phyloP scores from a whole-genome alignment of 2,113 vertebrate species.

The Oostethus manadensis region DNA sequence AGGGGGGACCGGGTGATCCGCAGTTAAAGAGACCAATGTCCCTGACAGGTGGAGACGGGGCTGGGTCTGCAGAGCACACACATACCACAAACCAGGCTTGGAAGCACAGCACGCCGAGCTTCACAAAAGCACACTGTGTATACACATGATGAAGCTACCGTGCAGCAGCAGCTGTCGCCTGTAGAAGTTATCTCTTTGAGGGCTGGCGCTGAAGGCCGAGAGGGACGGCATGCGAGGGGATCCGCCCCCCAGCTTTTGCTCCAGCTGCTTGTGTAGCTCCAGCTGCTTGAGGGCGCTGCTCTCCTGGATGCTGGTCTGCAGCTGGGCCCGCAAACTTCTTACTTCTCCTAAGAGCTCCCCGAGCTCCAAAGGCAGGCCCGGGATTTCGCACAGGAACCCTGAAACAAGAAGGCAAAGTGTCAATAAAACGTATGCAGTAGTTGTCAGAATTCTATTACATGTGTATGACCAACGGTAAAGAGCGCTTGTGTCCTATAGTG shows the following conservation, averaged over 20 bases:
- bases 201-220: conserved; percentile 58
- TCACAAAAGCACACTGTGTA: conserved; percentile 6
- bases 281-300: conserved; percentile 73
- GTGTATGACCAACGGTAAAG: not conserved
- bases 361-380: conserved; percentile 64
- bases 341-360: conserved; percentile 76
- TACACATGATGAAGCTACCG: conserved; percentile 45
- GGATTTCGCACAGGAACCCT: conserved; percentile 60
- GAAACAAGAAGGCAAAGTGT: not conserved
- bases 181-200: conserved; percentile 60
- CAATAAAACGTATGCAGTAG: not conserved
- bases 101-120: conserved; percentile 33
- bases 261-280: conserved; percentile 79
- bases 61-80: conserved; percentile 73
- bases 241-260: conserved; percentile 53
- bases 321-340: conserved; percentile 72
- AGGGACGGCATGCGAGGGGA: conserved; percentile 57
- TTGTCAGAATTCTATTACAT: too few relatives aligned
- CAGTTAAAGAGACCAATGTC: conserved; percentile 80
- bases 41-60: conserved; percentile 84
- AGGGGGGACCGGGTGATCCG: conserved; percentile 53
- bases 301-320: conserved; percentile 78
- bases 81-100: conserved; percentile 45
- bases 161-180: conserved; percentile 70
- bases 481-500: not conserved